These are phyloP conservation scores for Syngnathus rostellatus DNA, from an alignment of 2,797 vertebrate species.

Conservation along the genomic window DNA sequence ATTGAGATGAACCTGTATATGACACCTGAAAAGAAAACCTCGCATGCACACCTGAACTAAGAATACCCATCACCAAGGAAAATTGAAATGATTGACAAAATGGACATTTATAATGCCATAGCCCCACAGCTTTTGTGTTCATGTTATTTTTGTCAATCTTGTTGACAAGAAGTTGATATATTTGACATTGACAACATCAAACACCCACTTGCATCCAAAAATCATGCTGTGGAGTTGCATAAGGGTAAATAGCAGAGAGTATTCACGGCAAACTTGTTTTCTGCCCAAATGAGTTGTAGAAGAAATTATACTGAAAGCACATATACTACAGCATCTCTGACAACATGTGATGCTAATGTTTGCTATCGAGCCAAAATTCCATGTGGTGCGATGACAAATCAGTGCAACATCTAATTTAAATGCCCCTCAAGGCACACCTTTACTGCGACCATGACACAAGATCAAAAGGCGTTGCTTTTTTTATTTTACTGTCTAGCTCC, in stretches of 20 bases:
- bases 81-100: neutral
- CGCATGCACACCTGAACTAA: slow-evolving; percentile 21
- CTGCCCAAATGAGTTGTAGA: neutral
- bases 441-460: too few relatives aligned
- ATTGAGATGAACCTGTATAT: neutral
- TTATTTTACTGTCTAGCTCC: too few relatives aligned
- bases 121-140: neutral
- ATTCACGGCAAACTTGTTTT: neutral
- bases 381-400: neutral
- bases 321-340: neutral
- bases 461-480: too few relatives aligned
- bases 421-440: too few relatives aligned
- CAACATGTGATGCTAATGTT: neutral
- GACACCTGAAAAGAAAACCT: slow-evolving; percentile 15
- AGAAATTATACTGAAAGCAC: neutral
- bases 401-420: too few relatives aligned
- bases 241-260: neutral
- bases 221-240: neutral
- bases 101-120: neutral
- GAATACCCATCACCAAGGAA: neutral
- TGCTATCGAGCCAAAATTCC: too few relatives aligned
- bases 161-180: neutral
- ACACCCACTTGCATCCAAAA: too few relatives aligned
- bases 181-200: neutral
- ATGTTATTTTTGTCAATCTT: neutral